Evolutionary conservation across 2,888 invertebrate genomes (phyloP), one percentile per base, ranked within the genome.

Genomic region (Xestia xanthographa): DNA sequence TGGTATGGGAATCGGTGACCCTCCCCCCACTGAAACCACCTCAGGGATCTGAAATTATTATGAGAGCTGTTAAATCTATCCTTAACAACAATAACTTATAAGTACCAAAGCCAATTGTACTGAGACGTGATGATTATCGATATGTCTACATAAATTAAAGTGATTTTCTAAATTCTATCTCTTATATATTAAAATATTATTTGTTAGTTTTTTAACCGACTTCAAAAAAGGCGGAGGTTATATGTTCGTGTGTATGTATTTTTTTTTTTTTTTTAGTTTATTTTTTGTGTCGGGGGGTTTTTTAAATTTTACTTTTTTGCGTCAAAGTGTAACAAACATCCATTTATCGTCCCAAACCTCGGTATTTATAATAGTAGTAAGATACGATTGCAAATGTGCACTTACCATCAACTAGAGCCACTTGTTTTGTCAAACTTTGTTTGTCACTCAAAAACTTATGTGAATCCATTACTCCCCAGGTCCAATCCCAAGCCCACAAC

Each of bases 1-100:
- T 12, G 95, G 94, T 56, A 96, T 94, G 38, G 96, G 96, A 70
- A 96, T 88, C 0, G 96, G 96, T 0, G 96, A 96, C 9, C 95
- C 96, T 11, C 96, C 96, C 20, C 95, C 95, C 53, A 96, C 96
- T 2, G 96, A 93, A 68, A 96, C 93, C 76, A 96, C 95, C 86
- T 96, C 96, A 12, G 95, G 95, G 76, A 96, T 95, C 96, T 96
- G 91, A 84, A 92, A 91, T 60, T 69, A 70, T 83, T 66, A 70
- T 68, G 26, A 34, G 50, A 26, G 22, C 41, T 41, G 38, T 56
- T 78, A 77, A 8, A 73, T 60, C 17, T 29, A 29, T 29, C 34
- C 26, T n/a, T 8, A n/a, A 29, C 29, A 72, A 41, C 29, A 41
- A 41, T 63, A 41, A 20, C 20, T 9, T 29, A 67, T 63, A 34